phyloP scores from a whole-genome alignment of 2,113 vertebrate species.

The Indri indri region DNA sequence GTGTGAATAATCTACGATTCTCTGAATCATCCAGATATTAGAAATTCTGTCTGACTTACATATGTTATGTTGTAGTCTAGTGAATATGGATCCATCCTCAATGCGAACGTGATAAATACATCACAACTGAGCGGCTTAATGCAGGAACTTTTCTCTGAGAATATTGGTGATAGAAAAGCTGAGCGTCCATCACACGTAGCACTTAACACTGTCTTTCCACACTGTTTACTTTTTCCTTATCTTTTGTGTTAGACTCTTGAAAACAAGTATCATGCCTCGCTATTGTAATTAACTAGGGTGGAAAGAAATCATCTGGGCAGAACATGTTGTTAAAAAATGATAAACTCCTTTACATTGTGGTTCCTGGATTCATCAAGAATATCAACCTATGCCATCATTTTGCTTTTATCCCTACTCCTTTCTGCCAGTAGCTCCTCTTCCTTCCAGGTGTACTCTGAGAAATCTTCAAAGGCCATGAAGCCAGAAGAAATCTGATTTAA shows the following conservation, averaged over 20 bases:
- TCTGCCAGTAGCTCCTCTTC: neutral
- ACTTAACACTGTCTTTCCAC: neutral
- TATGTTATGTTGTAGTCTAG: neutral
- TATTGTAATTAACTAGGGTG: neutral
- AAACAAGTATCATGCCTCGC: neutral
- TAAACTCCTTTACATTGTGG: neutral
- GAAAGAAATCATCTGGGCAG: neutral
- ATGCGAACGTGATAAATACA: neutral
- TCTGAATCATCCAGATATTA: neutral
- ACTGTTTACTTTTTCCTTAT: neutral
- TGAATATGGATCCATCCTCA: neutral
- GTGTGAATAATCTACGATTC: neutral
- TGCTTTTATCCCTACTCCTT: neutral
- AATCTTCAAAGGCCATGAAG: neutral
- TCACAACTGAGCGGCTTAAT: neutral
- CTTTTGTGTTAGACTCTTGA: neutral
- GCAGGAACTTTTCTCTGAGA: neutral
- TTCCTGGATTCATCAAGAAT: neutral
- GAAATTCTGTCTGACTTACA: neutral
- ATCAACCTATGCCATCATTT: neutral
- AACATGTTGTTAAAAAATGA: neutral
- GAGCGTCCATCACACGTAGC: neutral
- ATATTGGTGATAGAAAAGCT: neutral
- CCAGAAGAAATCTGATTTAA: neutral
- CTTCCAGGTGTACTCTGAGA: neutral